These are phyloP conservation scores for Operophtera brumata DNA, from an alignment of 2,888 invertebrate genomes.

Conservation along the genomic window DNA sequence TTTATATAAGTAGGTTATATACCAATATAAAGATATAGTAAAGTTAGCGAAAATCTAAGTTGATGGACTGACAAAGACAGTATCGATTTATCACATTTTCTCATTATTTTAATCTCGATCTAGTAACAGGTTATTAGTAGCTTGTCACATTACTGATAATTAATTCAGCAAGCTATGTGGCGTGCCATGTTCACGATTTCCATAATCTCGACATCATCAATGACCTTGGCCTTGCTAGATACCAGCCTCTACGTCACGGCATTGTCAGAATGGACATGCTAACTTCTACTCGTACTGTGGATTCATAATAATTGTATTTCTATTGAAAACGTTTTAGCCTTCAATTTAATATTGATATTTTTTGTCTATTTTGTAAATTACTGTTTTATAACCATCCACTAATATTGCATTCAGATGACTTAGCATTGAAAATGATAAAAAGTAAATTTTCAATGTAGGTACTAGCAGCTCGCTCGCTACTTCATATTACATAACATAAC, in stretches of 20 bases:
- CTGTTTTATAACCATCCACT: too few species aligned
- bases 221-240: conserved; percentile 22
- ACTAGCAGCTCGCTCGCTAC: too few species aligned
- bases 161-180: conserved; percentile 17
- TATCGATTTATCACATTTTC: not conserved
- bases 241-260: conserved; percentile 13
- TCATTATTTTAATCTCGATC: conserved; percentile 1
- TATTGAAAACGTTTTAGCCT: conserved; percentile 14
- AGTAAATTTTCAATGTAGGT: too few species aligned
- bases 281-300: not conserved
- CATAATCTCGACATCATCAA: conserved; percentile 19
- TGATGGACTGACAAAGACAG: too few species aligned
- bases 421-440: too few species aligned
- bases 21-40: too few species aligned
- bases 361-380: not conserved
- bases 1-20: too few species aligned
- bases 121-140: conserved; percentile 9
- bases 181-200: conserved; percentile 15
- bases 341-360: not conserved
- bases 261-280: conserved; percentile 12
- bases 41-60: too few species aligned
- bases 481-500: too few species aligned
- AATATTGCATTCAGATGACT: too few species aligned
- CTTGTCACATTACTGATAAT: conserved; percentile 22
- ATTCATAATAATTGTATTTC: conserved; percentile 12